Base-by-base conservation (phyloP, 1,140 invertebrate genomes). In the Drosophila grimshawi region DNA sequence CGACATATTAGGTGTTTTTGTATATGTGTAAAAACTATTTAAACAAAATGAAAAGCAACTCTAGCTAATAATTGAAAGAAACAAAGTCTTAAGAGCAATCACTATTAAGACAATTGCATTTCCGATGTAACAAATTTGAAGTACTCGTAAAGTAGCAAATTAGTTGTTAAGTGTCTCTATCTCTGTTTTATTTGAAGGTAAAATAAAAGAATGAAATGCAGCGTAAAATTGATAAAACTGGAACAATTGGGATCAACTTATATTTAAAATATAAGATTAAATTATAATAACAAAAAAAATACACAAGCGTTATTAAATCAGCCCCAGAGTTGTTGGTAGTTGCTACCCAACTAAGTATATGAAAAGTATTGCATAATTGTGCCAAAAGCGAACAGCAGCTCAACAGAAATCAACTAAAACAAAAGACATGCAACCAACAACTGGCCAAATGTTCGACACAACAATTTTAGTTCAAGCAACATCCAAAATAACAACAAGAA, bases 221-320 rank as follows among this genome's bases (percentile, higher is more conserved):
- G 66, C 73, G 78, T 86, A 67, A 91, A 80, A 86, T 91, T 86
- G 85, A 91, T 91, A 91, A 92, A 90, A 92, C 90, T 92, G 90
- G 90, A 92, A 91, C 90, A 92, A 92, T 92, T 92, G 90, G 90
- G 90, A 92, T 92, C 90, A 92, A 92, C 90, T 92, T 92, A 91
- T 92, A 91, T 90, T 90, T 85, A 74, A 91, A 90, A 91, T 91
- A 91, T 91, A 91, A 90, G 79, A 89, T 82, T 89, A 91, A 86
- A 86, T 89, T 86, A 76, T 80, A 80, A 75, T 81, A 70, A 88
- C 48, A 57, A 71, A 70, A 63, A 71, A 68, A 78, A 77, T 39
- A 52, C 49, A 57, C 80, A 76, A 70, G 49, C 78, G 76, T 79
- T 85, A 81, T 62, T 73, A 85, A 80, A 79, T 57, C 57, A 73